Conservation (phyloP, 1,140 invertebrate genomes). For the Drosophila teissieri region DNA sequence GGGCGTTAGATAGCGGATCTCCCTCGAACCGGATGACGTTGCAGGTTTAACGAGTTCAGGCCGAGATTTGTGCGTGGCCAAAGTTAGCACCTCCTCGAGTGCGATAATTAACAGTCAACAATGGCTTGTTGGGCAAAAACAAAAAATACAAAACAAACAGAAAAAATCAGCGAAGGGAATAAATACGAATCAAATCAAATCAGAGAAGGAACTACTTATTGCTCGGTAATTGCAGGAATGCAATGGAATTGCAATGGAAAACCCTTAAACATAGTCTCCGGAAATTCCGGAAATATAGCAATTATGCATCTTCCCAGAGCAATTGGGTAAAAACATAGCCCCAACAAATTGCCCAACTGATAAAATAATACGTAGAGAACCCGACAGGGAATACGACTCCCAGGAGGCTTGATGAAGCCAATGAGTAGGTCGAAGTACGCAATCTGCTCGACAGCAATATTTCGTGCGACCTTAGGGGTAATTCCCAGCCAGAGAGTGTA, state of each 20-base stretch:
- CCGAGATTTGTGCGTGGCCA: constrained; percentile 24
- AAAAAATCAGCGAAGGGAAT: too few species aligned
- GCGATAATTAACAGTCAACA: constrained; percentile 57
- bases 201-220: too few species aligned
- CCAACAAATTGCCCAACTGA: neutral
- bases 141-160: neutral
- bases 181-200: too few species aligned
- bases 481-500: neutral
- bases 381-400: too few species aligned
- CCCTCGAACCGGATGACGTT: constrained; percentile 17
- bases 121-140: neutral
- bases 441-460: too few species aligned
- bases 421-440: too few species aligned
- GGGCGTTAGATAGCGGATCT: constrained; percentile 32
- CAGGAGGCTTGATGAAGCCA: too few species aligned
- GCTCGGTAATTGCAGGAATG: too few species aligned
- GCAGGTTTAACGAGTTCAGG: neutral
- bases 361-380: neutral
- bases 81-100: constrained; percentile 56
- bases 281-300: neutral
- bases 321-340: neutral
- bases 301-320: neutral
- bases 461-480: neutral
- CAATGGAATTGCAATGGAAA: too few species aligned
- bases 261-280: too few species aligned